Conservation (phyloP, 2,888 invertebrate species). For the Chesias legatella region DNA sequence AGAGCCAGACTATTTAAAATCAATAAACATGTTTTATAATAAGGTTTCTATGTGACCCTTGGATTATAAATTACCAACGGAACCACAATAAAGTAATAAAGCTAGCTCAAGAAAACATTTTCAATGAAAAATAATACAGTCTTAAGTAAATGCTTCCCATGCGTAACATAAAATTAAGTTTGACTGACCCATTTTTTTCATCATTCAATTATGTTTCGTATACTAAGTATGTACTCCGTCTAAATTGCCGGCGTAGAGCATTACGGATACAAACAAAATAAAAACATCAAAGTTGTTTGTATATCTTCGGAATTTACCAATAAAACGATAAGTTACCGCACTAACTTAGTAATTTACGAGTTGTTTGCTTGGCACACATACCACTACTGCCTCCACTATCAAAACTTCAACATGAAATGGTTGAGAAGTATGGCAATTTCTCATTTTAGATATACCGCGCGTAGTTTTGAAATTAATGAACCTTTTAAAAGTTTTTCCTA, state of each 20-base stretch:
- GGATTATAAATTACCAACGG: too few relatives aligned
- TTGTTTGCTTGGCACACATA: conserved; percentile 52
- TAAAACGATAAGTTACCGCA: conserved; percentile 16
- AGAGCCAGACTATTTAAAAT: too few relatives aligned
- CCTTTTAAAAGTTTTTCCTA: neutral
- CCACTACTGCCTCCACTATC: conserved; percentile 13
- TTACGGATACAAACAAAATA: conserved; percentile 6
- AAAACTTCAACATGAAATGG: conserved; percentile 18
- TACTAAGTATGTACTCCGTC: neutral
- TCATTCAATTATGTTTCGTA: too few relatives aligned
- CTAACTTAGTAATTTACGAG: conserved; percentile 47
- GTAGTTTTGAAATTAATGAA: neutral
- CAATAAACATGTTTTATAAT: too few relatives aligned
- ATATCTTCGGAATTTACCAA: conserved; percentile 14
- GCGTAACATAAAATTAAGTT: too few relatives aligned
- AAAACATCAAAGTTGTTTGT: conserved; percentile 24
- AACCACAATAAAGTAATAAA: too few relatives aligned
- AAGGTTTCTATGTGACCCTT: too few relatives aligned
- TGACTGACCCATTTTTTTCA: too few relatives aligned
- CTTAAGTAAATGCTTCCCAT: too few relatives aligned
- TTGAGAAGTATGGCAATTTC: conserved; percentile 14
- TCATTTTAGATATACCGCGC: conserved; percentile 7
- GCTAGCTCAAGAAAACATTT: too few relatives aligned
- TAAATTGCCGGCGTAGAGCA: neutral
- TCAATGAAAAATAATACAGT: too few relatives aligned